A percentile compares a stretch with the other conserved stretches of the same genome.
These are phyloP conservation scores for Origma solitaria DNA, from an alignment of 2,113 vertebrate species.

Conservation along the genomic window DNA sequence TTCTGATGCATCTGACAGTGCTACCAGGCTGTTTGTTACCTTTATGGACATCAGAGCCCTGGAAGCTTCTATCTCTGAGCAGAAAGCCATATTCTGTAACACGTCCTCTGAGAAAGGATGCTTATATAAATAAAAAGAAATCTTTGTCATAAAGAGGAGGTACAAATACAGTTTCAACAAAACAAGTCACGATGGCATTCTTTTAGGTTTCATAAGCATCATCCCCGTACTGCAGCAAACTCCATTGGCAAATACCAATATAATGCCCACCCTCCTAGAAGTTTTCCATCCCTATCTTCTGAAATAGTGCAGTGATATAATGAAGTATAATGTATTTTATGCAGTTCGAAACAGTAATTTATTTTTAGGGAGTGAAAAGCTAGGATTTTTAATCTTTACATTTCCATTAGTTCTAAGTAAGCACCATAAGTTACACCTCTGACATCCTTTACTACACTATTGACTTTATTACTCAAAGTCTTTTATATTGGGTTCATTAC, in stretches of 20 bases:
- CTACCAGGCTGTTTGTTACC: not conserved
- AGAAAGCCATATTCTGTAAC: constrained; percentile 19
- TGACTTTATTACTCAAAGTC: not conserved
- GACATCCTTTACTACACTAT: not conserved
- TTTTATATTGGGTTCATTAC: not conserved
- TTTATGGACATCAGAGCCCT: not conserved
- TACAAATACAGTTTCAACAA: constrained; percentile 1
- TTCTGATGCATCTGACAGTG: not conserved
- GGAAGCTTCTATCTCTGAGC: not conserved
- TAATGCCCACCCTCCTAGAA: not conserved
- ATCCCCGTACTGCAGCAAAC: not conserved
- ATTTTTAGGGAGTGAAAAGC: not conserved
- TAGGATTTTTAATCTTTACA: not conserved
- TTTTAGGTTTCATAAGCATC: not conserved
- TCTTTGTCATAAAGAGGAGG: not conserved
- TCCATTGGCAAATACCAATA: not conserved
- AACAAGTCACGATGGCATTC: not conserved
- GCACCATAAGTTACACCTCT: not conserved
- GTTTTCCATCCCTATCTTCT: not conserved
- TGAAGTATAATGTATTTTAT: not conserved
- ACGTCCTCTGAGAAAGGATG: not conserved
- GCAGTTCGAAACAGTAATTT: not conserved
- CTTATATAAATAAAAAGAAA: not conserved
- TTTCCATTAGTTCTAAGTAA: not conserved
- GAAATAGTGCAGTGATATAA: not conserved